A percentile compares a stretch with the other conserved stretches of the same genome.
These are phyloP conservation scores for Atherinomorus stipes DNA, from an alignment of 2,113 vertebrate genomes.

Conservation along the genomic window DNA sequence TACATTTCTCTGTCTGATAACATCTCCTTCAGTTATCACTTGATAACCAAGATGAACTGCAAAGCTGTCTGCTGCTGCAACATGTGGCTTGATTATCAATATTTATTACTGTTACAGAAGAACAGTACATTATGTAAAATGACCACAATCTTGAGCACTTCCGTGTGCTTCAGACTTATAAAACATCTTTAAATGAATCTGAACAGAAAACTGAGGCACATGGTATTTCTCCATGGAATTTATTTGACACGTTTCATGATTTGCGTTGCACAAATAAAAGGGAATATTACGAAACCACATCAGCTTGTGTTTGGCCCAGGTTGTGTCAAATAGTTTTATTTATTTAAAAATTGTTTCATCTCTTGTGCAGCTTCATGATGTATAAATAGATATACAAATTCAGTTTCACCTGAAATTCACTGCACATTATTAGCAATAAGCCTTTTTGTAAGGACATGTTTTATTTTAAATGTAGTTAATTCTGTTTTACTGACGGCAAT, in stretches of 20 bases:
- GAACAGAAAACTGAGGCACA: background rate
- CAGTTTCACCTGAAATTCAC: too few relatives aligned
- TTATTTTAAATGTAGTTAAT: too few relatives aligned
- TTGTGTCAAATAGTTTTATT: too few relatives aligned
- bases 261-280: too few relatives aligned
- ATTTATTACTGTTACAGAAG: background rate
- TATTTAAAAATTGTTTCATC: background rate
- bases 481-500: too few relatives aligned
- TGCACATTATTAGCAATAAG: too few relatives aligned
- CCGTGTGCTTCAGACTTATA: background rate
- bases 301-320: too few relatives aligned
- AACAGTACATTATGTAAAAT: background rate
- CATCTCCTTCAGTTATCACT: slow-evolving; percentile 7
- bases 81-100: slow-evolving; percentile 23
- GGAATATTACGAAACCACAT: too few relatives aligned
- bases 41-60: slow-evolving; percentile 8
- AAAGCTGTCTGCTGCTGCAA: slow-evolving; percentile 15
- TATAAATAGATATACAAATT: too few relatives aligned
- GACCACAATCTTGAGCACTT: background rate
- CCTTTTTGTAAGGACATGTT: too few relatives aligned
- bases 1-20: background rate
- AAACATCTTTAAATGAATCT: background rate
- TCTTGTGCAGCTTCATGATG: too few relatives aligned
- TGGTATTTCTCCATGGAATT: background rate
- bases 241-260: too few relatives aligned